These are phyloP conservation scores for Tethea ocularis DNA, from an alignment of 2,888 invertebrate genomes.

Conservation along the genomic window DNA sequence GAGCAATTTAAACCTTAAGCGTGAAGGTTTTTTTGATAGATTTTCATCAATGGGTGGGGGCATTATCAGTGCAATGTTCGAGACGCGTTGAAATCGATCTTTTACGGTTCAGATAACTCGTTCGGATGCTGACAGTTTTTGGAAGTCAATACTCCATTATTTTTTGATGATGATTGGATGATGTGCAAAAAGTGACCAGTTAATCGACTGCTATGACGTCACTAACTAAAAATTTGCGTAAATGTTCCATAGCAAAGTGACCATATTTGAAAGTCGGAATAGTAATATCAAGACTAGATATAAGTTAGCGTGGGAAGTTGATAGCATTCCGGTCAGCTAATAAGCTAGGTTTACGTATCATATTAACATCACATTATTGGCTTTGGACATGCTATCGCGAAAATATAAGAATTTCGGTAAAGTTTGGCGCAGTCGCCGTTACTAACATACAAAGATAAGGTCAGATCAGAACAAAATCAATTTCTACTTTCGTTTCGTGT, in stretches of 20 bases:
- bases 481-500: slow-evolving; percentile 33
- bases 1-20: slow-evolving; percentile 4
- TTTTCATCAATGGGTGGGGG: slow-evolving; percentile 38
- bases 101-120: slow-evolving; percentile 56
- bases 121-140: slow-evolving; percentile 45
- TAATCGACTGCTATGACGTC: slow-evolving; percentile 13
- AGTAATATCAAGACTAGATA: slow-evolving; percentile 3
- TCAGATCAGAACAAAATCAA: slow-evolving; percentile 29
- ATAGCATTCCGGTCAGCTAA: slow-evolving; percentile 10
- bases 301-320: slow-evolving; percentile 7
- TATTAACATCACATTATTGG: slow-evolving; percentile 4
- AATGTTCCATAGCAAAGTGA: not conserved
- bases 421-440: not conserved
- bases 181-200: slow-evolving; percentile 29
- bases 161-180: slow-evolving; percentile 26
- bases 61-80: slow-evolving; percentile 46
- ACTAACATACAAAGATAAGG: slow-evolving; percentile 4
- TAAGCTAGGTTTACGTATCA: not conserved
- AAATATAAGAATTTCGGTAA: not conserved
- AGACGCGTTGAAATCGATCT: slow-evolving; percentile 63
- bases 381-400: not conserved
- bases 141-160: slow-evolving; percentile 58
- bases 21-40: slow-evolving; percentile 15
- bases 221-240: not conserved
- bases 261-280: slow-evolving; percentile 6